Evolutionary conservation across 2,113 vertebrate species (phyloP).

Genomic region (Acanthisitta chloris): DNA sequence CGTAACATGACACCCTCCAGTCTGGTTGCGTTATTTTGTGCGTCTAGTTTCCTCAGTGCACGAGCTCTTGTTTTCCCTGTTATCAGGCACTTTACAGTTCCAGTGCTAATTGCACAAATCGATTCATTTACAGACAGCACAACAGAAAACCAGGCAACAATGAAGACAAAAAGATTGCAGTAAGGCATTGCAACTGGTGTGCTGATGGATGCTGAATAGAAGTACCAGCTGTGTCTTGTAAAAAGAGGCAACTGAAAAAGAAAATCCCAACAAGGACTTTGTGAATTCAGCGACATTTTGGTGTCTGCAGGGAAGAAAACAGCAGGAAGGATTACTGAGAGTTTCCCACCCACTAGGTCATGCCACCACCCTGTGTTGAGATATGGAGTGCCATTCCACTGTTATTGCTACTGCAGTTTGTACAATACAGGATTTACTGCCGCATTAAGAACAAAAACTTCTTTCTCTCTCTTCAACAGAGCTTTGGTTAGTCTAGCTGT

Average conservation of each 20-base stretch:
- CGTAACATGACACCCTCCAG: background rate
- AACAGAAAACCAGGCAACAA: background rate
- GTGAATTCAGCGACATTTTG: background rate
- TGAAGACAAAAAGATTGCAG: conserved; percentile 27
- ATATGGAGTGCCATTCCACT: background rate
- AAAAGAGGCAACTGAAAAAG: background rate
- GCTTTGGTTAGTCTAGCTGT: background rate
- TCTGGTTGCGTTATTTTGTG: background rate
- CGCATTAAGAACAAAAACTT: background rate
- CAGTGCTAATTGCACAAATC: conserved; percentile 36
- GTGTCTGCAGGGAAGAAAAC: background rate
- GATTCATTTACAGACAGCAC: conserved; percentile 28
- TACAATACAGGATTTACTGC: background rate
- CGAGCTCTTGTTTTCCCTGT: conserved; percentile 3
- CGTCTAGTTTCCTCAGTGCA: background rate
- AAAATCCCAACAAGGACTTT: background rate
- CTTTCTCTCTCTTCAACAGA: background rate
- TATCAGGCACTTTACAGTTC: background rate
- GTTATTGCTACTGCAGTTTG: background rate
- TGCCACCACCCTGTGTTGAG: background rate
- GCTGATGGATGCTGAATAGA: background rate
- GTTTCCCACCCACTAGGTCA: background rate
- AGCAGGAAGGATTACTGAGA: background rate
- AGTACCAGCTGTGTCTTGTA: conserved; percentile 12
- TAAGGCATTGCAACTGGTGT: background rate